Evolutionary conservation across 2,888 invertebrate genomes (phyloP).

Genomic region (Apodemia duryi): DNA sequence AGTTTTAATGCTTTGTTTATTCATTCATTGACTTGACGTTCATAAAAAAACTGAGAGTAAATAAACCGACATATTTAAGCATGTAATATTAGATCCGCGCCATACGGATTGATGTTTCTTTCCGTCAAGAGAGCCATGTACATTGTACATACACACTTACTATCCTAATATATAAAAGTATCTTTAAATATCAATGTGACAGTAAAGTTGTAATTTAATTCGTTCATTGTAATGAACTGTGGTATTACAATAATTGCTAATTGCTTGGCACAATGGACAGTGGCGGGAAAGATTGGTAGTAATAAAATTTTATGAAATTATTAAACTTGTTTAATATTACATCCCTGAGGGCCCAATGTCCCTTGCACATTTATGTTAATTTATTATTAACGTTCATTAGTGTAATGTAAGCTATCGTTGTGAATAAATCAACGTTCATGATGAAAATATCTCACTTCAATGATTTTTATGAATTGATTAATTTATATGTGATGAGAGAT

Average conservation of each 20-base stretch:
- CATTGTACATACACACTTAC: no score
- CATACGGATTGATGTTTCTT: no score
- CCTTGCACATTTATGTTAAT: neutral
- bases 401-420: slow-evolving; percentile 1
- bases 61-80: no score
- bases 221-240: slow-evolving; percentile 24
- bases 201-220: neutral
- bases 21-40: no score
- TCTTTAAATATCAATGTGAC: neutral
- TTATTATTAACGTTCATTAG: slow-evolving; percentile 19
- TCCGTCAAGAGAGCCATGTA: no score
- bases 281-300: slow-evolving; percentile 32
- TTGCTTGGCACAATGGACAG: slow-evolving; percentile 32
- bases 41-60: no score
- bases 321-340: slow-evolving; percentile 29
- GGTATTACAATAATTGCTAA: slow-evolving; percentile 33
- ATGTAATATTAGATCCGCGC: no score
- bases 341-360: neutral
- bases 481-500: no score
- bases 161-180: no score
- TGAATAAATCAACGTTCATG: slow-evolving; percentile 1
- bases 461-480: neutral
- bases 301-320: slow-evolving; percentile 37
- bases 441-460: neutral
- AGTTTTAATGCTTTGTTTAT: no score